phyloP scores from a whole-genome alignment of 2,888 invertebrate genomes.

The Eretmocerus hayati region DNA sequence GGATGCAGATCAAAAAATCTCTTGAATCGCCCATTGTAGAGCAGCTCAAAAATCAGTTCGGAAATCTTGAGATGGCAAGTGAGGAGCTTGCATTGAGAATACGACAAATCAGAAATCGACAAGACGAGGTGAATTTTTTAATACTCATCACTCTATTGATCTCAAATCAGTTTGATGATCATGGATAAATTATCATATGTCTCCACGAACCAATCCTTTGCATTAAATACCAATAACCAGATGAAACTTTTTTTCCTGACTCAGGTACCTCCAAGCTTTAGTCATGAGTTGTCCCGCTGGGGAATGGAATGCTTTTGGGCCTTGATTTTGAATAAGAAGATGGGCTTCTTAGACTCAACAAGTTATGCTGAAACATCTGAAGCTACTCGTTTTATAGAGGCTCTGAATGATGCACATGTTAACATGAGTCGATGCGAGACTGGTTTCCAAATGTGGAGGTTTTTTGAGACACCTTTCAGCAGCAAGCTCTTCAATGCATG shows the following conservation, averaged over 20 bases:
- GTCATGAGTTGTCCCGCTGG: constrained; percentile 48
- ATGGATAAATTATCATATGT: too few relatives aligned
- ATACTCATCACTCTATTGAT: background rate
- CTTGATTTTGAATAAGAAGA: constrained; percentile 51
- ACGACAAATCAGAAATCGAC: constrained; percentile 53
- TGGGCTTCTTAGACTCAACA: constrained; percentile 56
- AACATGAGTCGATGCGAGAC: constrained; percentile 58
- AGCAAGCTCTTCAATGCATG: constrained; percentile 55
- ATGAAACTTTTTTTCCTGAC: background rate
- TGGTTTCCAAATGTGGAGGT: constrained; percentile 60
- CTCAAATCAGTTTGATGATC: background rate
- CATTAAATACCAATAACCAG: too few relatives aligned
- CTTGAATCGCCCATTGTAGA: constrained; percentile 50
- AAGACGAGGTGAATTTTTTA: constrained; percentile 52
- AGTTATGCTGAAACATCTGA: constrained; percentile 52
- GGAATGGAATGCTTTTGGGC: constrained; percentile 48
- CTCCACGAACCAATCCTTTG: too few relatives aligned
- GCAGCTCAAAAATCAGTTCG: constrained; percentile 37
- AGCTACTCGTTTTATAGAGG: constrained; percentile 54
- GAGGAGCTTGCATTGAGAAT: constrained; percentile 49
- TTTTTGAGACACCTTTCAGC: constrained; percentile 57
- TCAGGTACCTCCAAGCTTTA: constrained; percentile 43
- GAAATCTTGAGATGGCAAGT: constrained; percentile 43
- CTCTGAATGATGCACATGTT: constrained; percentile 52
- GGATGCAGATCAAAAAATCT: constrained; percentile 52